These are phyloP conservation scores for Mastomys coucha DNA, from an alignment of 2,113 vertebrate genomes.

Conservation along the genomic window DNA sequence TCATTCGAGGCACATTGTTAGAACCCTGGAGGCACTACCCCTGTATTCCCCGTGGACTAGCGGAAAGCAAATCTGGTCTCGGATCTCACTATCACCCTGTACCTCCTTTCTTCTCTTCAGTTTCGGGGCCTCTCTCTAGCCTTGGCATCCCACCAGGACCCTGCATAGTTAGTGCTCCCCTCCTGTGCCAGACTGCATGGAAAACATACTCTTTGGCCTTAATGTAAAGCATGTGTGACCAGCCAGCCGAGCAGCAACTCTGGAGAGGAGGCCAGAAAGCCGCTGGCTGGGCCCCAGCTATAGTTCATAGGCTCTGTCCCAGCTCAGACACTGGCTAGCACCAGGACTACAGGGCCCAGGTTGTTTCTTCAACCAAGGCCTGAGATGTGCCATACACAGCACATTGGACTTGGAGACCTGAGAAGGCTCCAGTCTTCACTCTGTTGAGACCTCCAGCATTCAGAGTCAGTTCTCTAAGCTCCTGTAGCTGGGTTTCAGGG, in stretches of 20 bases:
- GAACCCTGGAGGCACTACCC: too few species aligned
- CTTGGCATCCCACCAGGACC: neutral
- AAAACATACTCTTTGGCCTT: neutral
- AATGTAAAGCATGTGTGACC: conserved; percentile 32
- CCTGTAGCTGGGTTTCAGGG: neutral
- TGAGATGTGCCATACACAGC: neutral
- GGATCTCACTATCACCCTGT: fast-evolving
- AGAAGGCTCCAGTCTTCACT: too few species aligned
- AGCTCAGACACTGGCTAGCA: neutral
- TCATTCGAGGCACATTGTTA: neutral
- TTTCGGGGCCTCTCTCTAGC: neutral
- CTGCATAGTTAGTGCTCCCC: fast-evolving
- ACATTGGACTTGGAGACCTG: too few species aligned
- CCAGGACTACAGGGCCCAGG: neutral
- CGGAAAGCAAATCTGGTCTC: neutral
- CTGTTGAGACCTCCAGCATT: neutral
- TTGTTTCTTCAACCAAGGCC: neutral
- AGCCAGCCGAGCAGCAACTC: fast-evolving
- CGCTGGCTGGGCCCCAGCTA: neutral
- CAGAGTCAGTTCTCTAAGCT: neutral
- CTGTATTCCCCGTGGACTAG: neutral
- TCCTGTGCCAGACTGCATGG: neutral
- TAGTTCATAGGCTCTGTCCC: neutral
- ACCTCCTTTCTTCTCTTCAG: fast-evolving
- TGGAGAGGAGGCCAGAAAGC: fast-evolving